These are phyloP conservation scores for Trachurus trachurus DNA, from an alignment of 2,797 vertebrate genomes.

Conservation along the genomic window DNA sequence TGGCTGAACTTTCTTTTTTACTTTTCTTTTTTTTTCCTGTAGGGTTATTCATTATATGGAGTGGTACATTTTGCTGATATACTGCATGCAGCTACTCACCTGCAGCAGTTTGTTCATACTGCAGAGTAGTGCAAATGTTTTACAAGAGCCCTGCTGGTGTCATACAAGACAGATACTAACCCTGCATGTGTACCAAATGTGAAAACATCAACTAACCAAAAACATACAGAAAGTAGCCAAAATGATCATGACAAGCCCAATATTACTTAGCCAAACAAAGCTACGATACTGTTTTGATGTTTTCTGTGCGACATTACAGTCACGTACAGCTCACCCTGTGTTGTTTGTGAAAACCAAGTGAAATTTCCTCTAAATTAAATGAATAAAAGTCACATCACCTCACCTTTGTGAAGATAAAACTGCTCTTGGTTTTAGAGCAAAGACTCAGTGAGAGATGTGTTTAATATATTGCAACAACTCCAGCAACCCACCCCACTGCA, in stretches of 20 bases:
- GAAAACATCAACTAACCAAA: background rate
- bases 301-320: too few relatives aligned
- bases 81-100: background rate
- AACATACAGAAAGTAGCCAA: background rate
- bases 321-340: background rate
- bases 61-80: conserved; percentile 12
- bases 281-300: too few relatives aligned
- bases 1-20: background rate
- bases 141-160: background rate
- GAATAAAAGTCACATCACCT: too few relatives aligned
- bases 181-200: background rate
- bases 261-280: background rate
- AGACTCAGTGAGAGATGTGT: too few relatives aligned
- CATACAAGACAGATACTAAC: background rate
- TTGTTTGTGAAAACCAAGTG: too few relatives aligned
- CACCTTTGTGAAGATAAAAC: too few relatives aligned
- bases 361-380: too few relatives aligned
- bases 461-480: too few relatives aligned
- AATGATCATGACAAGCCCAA: background rate
- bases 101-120: conserved; percentile 7
- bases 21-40: background rate
- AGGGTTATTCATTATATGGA: conserved; percentile 9
- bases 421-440: too few relatives aligned
- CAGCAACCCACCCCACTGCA: too few relatives aligned
- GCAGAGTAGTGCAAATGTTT: conserved; percentile 22